Evolutionary conservation across 1,140 invertebrate genomes (phyloP).

Genomic region (Antheraea pernyi): DNA sequence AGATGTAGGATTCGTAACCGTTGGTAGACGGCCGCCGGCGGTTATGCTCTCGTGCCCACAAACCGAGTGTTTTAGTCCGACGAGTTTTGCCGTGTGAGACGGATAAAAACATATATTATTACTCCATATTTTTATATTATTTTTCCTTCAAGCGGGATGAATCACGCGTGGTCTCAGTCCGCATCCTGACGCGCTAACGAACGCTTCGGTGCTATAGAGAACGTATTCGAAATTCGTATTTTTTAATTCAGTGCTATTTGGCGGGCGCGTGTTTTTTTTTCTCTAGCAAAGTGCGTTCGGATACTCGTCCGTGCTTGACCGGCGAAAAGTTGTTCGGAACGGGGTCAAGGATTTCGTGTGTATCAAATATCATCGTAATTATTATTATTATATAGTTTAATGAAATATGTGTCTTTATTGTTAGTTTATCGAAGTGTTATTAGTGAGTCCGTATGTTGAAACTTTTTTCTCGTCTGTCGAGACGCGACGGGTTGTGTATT

Average conservation of each 20-base stretch:
- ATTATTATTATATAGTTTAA: background rate
- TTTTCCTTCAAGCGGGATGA: conserved; percentile 29
- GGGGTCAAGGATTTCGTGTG: conserved; percentile 6
- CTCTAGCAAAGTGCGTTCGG: conserved; percentile 10
- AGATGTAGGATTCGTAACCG: conserved; percentile 15
- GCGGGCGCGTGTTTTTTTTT: conserved; percentile 1
- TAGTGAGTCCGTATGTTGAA: background rate
- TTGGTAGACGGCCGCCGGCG: conserved; percentile 16
- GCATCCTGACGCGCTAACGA: conserved; percentile 16
- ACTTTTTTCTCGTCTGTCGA: background rate
- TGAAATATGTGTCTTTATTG: background rate
- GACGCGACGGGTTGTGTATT: background rate
- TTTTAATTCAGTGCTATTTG: background rate
- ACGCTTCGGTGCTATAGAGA: conserved; percentile 1
- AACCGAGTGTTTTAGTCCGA: conserved; percentile 14
- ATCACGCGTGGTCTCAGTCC: conserved; percentile 26
- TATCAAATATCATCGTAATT: background rate
- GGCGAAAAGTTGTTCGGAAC: conserved; percentile 11
- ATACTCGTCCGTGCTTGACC: conserved; percentile 6
- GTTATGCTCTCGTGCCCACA: conserved; percentile 35
- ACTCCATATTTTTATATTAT: conserved; percentile 7
- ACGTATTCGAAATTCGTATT: background rate
- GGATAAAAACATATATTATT: background rate
- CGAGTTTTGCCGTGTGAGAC: conserved; percentile 16
- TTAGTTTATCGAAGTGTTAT: background rate